A percentile compares a stretch with the other conserved stretches of the same genome.
Conservation (phyloP, 2,797 vertebrate species). For the Anomalospiza imberbis region DNA sequence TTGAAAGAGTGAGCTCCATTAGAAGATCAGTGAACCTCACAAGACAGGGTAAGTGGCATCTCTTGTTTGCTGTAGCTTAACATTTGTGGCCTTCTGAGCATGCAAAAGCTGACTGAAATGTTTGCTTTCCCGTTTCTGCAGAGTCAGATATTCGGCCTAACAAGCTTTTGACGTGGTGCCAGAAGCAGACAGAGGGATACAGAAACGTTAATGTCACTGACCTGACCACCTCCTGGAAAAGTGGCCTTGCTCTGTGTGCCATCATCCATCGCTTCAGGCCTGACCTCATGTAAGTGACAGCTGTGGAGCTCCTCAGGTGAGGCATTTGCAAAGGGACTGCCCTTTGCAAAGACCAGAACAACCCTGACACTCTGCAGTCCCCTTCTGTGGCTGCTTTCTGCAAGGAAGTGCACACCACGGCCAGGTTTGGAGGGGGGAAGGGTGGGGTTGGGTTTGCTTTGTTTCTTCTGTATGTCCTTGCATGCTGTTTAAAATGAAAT, state of each 20-base stretch:
- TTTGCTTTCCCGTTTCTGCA: conserved; percentile 48
- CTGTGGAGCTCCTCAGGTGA: background rate
- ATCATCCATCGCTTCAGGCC: conserved; percentile 93
- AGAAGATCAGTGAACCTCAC: conserved; percentile 87
- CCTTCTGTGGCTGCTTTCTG: background rate
- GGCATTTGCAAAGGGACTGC: background rate
- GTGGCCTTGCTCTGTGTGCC: conserved; percentile 88
- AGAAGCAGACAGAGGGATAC: conserved; percentile 92
- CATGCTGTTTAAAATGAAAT: background rate
- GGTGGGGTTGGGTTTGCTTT: background rate
- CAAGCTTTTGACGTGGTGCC: conserved; percentile 93
- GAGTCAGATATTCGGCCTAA: conserved; percentile 90
- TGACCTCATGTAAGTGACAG: conserved; percentile 86
- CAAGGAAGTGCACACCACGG: background rate
- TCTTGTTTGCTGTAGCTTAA: background rate
- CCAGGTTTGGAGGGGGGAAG: background rate
- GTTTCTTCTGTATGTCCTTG: background rate
- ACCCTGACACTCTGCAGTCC: background rate
- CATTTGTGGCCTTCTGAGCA: background rate
- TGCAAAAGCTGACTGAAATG: background rate
- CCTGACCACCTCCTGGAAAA: conserved; percentile 88
- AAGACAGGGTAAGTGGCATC: conserved; percentile 77
- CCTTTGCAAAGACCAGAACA: background rate
- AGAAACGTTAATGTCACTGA: conserved; percentile 83
- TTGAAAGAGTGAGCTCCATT: conserved; percentile 84